Base-by-base conservation (phyloP, 2,113 vertebrate species). In the Pholis gunnellus region DNA sequence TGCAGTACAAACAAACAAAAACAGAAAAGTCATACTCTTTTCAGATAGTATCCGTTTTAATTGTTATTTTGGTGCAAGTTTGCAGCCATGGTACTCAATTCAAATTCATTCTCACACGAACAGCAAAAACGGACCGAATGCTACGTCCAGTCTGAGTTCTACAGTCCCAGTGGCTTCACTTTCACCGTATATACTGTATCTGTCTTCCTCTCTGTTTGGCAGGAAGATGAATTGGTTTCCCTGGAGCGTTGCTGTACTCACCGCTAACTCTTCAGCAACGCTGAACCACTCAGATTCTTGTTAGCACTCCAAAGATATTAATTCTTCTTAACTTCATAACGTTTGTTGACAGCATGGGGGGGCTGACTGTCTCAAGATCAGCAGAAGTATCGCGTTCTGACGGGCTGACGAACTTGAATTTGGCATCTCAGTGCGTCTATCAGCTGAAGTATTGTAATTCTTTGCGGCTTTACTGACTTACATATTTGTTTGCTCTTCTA, bases 251-350 rank as follows among this genome's bases (percentile, higher is more conserved):
- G 44, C 17, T 75, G 44, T 20, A 20, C 61, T 75, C 65, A 60
- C n/a, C 14, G 18, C 69, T 44, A 67, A n/a, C 38, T 72, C 61
- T 78, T 20, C 46, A 27, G 25, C 11, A 40, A 10, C 36, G 8
- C 10, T 46, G n/a, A n/a, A 18, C 17, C 61, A 42, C 27, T 73
- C 38, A 10, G 38, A 14, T 22, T 84, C 38, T 65, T 72, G 48
- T 88, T 85, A 46, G 79, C 50, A 59, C 67, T 17, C 61, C 60
- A 73, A 60, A 81, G 40, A 64, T 59, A 69, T 71, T 8, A 20
- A 46, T 31, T 8, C 1, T 76, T 80, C 25, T 61, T 73, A 64
- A 63, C 81, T 79, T 76, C 54, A 20, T 25, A 69, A 60, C 7
- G 18, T 31, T 50, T 66, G 76, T 50, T 79, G 75, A 78, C 78